A percentile compares a stretch with the other conserved stretches of the same genome.
Conservation (phyloP, 2,113 vertebrate genomes). For the Tragelaphus buxtoni region DNA sequence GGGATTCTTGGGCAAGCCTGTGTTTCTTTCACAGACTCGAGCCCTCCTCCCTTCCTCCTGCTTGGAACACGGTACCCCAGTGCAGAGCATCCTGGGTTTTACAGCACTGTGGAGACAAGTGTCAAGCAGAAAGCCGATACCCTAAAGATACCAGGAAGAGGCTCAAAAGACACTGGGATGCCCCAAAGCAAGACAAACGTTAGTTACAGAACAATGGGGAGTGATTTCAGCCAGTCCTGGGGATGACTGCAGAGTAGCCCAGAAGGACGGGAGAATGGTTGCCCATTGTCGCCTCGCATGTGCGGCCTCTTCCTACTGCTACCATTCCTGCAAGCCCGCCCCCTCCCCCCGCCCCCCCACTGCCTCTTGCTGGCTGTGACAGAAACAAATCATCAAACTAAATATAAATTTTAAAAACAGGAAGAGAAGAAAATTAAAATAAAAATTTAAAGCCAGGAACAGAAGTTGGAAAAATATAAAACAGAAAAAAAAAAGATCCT, state of each 20-base stretch:
- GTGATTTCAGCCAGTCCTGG: too few species aligned
- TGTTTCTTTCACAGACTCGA: neutral
- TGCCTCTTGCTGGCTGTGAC: neutral
- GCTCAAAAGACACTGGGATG: neutral
- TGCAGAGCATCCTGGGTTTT: neutral
- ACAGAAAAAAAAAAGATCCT: neutral
- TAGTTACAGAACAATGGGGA: too few species aligned
- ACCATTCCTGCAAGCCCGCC: too few species aligned
- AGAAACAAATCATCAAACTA: neutral
- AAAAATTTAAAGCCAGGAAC: neutral
- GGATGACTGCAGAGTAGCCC: neutral
- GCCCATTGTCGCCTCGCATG: too few species aligned
- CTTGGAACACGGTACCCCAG: neutral
- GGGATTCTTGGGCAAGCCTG: neutral
- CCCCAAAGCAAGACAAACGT: neutral
- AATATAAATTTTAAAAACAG: neutral
- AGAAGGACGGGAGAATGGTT: neutral
- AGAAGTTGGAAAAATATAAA: neutral
- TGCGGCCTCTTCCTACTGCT: neutral
- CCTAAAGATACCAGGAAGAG: neutral
- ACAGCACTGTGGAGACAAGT: neutral
- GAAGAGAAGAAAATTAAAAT: neutral
- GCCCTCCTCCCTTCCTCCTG: neutral
- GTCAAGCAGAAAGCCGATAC: neutral
- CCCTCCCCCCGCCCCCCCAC: too few species aligned